phyloP scores from a whole-genome alignment of 2,797 vertebrate genomes.

The Sparus aurata region DNA sequence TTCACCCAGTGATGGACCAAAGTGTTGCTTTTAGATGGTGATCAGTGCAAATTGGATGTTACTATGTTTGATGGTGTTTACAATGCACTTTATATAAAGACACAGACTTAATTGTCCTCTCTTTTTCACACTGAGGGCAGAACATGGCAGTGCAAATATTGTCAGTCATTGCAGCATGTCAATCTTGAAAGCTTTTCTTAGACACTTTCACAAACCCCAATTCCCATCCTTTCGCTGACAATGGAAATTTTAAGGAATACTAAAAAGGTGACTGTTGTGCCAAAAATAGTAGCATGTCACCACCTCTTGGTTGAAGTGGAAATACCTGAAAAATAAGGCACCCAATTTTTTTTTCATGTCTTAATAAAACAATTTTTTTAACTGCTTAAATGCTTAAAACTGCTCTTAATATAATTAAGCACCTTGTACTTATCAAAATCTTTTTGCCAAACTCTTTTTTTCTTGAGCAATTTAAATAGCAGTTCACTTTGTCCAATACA shows the following conservation, averaged over 20 bases:
- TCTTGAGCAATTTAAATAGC: background rate
- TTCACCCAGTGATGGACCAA: background rate
- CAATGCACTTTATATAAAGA: background rate
- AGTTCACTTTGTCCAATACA: background rate
- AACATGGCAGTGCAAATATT: background rate
- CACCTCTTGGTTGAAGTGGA: too few relatives aligned
- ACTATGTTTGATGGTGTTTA: background rate
- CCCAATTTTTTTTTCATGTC: background rate
- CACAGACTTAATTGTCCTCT: background rate
- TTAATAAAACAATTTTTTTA: conserved; percentile 1
- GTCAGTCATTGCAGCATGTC: background rate
- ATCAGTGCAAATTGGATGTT: background rate
- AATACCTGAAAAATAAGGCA: background rate
- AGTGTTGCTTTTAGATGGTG: background rate
- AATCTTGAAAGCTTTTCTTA: conserved; percentile 9
- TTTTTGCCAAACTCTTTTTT: background rate
- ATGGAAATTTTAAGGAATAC: background rate
- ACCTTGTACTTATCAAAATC: background rate
- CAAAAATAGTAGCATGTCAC: too few relatives aligned
- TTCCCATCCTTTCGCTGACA: background rate
- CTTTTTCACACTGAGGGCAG: background rate
- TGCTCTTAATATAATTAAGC: background rate
- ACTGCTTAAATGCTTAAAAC: background rate
- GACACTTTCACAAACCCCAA: background rate
- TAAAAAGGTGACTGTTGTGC: too few relatives aligned